phyloP scores from a whole-genome alignment of 2,888 invertebrate species.

The Herminia tarsipennalis region DNA sequence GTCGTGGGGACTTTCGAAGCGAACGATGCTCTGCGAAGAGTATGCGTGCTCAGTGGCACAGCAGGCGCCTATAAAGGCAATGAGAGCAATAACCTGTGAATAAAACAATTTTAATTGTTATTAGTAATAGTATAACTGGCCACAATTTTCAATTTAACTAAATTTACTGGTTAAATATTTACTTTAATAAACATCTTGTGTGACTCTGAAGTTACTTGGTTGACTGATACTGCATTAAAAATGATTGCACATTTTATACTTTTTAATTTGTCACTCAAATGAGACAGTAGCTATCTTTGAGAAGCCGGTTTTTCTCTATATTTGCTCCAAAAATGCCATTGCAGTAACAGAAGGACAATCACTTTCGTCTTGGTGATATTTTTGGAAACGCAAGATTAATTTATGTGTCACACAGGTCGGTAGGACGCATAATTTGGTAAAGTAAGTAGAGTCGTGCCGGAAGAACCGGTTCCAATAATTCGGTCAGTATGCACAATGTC shows the following conservation, averaged over 20 bases:
- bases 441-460: neutral
- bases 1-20: slow-evolving; percentile 23
- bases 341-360: slow-evolving; percentile 42
- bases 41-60: slow-evolving; percentile 50
- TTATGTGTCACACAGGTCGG: slow-evolving; percentile 12
- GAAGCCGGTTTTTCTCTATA: slow-evolving; percentile 29
- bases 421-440: slow-evolving; percentile 7
- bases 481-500: slow-evolving; percentile 43
- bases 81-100: slow-evolving; percentile 44
- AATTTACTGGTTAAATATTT: too few relatives aligned
- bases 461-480: slow-evolving; percentile 29
- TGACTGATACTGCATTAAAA: slow-evolving; percentile 42
- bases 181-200: slow-evolving; percentile 10
- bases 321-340: slow-evolving; percentile 38
- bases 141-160: neutral
- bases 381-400: slow-evolving; percentile 31
- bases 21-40: slow-evolving; percentile 51
- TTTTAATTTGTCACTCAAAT: slow-evolving; percentile 27
- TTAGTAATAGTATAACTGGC: neutral
- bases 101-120: slow-evolving; percentile 2
- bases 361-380: slow-evolving; percentile 45
- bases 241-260: slow-evolving; percentile 46
- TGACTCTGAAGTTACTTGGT: slow-evolving; percentile 24
- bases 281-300: slow-evolving; percentile 14
- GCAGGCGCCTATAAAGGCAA: slow-evolving; percentile 44